Percentiles rank a stretch among this genome's conserved stretches.
phyloP scores from a whole-genome alignment of 2,797 vertebrate species.

The Adrianichthys oophorus region DNA sequence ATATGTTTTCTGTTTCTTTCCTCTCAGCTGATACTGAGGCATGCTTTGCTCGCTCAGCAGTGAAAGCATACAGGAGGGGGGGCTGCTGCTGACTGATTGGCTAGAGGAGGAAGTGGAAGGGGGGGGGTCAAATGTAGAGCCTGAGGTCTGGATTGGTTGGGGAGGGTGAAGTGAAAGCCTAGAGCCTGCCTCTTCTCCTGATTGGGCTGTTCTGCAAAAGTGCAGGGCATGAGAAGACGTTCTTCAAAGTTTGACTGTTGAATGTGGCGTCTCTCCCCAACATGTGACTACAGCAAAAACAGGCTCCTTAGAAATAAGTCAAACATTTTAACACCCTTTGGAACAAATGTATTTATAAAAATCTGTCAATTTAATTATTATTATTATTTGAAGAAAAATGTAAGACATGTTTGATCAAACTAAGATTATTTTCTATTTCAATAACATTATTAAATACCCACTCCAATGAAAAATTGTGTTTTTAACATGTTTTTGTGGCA shows the following conservation, averaged over 20 bases:
- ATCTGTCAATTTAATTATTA: too few species aligned
- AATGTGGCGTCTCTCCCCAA: neutral
- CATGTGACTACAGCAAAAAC: too few species aligned
- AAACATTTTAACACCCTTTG: too few species aligned
- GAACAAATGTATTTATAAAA: too few species aligned
- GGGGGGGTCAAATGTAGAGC: constrained; percentile 49
- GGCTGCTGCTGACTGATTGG: constrained; percentile 60
- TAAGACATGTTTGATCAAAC: too few species aligned
- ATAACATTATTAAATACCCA: too few species aligned
- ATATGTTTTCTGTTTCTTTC: constrained; percentile 66
- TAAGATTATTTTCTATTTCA: too few species aligned
- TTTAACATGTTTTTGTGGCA: too few species aligned
- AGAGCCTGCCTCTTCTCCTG: constrained; percentile 60
- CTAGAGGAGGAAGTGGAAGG: neutral
- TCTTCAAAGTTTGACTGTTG: constrained; percentile 13
- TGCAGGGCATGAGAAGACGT: constrained; percentile 27
- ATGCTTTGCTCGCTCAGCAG: constrained; percentile 81
- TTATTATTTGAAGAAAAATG: too few species aligned
- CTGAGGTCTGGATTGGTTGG: constrained; percentile 60
- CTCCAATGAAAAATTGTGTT: too few species aligned
- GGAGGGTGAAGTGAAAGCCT: constrained; percentile 16
- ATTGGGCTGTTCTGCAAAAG: constrained; percentile 62
- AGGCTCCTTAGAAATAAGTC: too few species aligned
- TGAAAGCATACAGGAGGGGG: constrained; percentile 65
- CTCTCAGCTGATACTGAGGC: constrained; percentile 80